These are phyloP conservation scores for Dryobates pubescens DNA, from an alignment of 2,797 vertebrate species.

Conservation along the genomic window DNA sequence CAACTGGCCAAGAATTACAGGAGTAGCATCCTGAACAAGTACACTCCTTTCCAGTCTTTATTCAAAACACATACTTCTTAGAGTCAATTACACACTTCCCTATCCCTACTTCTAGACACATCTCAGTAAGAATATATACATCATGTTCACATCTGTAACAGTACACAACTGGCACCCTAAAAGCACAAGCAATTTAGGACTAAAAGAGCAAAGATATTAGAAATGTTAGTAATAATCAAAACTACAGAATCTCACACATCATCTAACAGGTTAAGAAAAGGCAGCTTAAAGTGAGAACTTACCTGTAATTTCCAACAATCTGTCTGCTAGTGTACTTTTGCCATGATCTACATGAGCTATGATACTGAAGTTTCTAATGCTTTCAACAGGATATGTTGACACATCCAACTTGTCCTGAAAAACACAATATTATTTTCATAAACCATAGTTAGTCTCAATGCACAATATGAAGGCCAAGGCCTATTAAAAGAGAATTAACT, in stretches of 20 bases:
- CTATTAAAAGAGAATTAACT: not conserved
- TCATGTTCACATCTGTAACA: not conserved
- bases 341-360: constrained; percentile 98
- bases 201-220: not conserved
- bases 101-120: rapidly evolving
- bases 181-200: not conserved
- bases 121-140: not conserved
- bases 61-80: not conserved
- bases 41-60: not conserved
- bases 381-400: constrained; percentile 87
- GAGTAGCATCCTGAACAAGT: not conserved
- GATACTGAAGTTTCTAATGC: constrained; percentile 95
- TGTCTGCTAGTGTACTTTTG: constrained; percentile 97
- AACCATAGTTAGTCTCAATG: not conserved
- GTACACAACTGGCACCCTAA: not conserved
- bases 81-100: not conserved
- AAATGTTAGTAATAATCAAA: not conserved
- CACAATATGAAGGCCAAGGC: not conserved
- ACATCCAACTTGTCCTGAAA: constrained; percentile 85
- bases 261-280: not conserved
- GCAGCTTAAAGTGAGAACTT: not conserved
- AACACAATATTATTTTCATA: not conserved
- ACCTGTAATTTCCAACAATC: constrained; percentile 95
- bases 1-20: not conserved
- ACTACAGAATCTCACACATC: not conserved